Base-by-base conservation (phyloP, 2,888 invertebrate species). In the Andricus curvator region DNA sequence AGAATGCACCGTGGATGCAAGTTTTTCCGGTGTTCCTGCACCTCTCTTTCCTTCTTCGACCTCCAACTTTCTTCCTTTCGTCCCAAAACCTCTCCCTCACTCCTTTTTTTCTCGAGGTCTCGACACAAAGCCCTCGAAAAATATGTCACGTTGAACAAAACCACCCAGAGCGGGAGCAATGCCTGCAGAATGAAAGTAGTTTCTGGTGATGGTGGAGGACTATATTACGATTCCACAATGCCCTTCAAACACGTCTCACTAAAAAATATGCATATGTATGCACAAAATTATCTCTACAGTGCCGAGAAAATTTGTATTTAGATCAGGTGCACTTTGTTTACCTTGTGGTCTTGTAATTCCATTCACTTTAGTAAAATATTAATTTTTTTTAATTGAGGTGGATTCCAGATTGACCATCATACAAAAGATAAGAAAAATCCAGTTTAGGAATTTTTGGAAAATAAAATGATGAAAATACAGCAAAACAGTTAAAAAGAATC, bases 101-200 rank as follows among this genome's bases (percentile, higher is more conserved):
- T 82, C 81, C 77, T 80, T 78, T 82, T 82, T 81, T 87, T 82
- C 85, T 81, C 82, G 33, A 62, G 51, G 79, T 80, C 70, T 80
- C 68, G 82, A 64, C 84, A 85, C 84, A 86, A 87, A 89, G 87
- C 86, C 86, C 84, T 86, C 86, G 84, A 85, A 88, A 88, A 89
- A 88, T 88, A 88, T 86, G 89, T 88, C 89, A 86, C 83, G 81
- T 84, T 78, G 86, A 86, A 86, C 88, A 87, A 88, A 89, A 88
- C 86, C 84, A 83, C 83, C 80, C 78, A 80, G 78, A 78, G 78
- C 48, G 78, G 76, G 77, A 77, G 80, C 78, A 78, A 81, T 82
- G 81, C 81, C 83, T 78, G 79, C 81, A 78, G 70, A 82, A 85
- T 82, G 83, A 85, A 84, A 82, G 77, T 80, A 82, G 66, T 74